phyloP scores from a whole-genome alignment of 2,113 vertebrate species.

The Ameiurus melas region DNA sequence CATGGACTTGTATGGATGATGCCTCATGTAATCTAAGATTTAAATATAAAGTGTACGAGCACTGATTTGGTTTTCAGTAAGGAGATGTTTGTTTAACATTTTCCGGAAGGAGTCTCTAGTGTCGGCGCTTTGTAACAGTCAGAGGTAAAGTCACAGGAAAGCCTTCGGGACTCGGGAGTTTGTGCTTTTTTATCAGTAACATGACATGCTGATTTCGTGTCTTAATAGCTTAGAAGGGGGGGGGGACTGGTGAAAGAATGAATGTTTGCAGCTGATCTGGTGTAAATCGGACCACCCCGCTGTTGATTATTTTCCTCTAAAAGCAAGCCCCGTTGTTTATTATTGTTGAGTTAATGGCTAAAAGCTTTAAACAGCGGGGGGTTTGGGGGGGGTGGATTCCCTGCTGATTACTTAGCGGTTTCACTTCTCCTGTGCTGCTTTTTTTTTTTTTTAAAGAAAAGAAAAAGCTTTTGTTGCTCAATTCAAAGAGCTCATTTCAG shows the following conservation, averaged over 20 bases:
- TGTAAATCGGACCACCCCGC: background rate
- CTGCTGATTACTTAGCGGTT: slow-evolving; percentile 25
- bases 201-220: background rate
- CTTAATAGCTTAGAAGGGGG: background rate
- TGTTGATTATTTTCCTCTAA: background rate
- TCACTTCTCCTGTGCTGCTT: slow-evolving; percentile 59
- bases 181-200: background rate
- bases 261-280: background rate
- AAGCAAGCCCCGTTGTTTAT: background rate
- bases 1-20: background rate
- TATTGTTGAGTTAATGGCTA: background rate
- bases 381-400: too few species aligned
- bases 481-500: slow-evolving; percentile 17
- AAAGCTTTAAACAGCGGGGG: background rate
- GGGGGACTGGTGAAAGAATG: too few species aligned
- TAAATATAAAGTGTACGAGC: background rate
- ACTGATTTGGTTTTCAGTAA: background rate
- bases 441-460: too few species aligned
- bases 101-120: background rate
- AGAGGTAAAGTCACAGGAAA: background rate
- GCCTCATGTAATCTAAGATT: background rate
- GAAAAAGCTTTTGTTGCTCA: background rate
- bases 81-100: background rate
- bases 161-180: background rate
- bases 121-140: background rate